phyloP scores from a whole-genome alignment of 2,797 vertebrate genomes.

The Molossus alvarezi region DNA sequence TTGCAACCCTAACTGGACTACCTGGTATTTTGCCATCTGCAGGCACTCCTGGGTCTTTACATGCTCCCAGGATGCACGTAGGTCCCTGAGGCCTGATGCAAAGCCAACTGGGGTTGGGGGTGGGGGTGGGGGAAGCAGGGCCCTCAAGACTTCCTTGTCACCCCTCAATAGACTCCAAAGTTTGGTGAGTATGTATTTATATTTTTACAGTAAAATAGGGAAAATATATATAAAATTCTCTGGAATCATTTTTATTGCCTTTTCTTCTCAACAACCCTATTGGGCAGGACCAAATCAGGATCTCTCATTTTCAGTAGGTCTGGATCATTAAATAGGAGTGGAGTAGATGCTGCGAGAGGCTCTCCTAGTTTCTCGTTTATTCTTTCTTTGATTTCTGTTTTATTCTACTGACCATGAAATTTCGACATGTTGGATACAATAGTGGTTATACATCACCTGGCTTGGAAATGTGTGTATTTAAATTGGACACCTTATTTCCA shows the following conservation, averaged over 20 bases:
- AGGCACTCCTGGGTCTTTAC: background rate
- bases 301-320: background rate
- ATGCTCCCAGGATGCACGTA: background rate
- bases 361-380: background rate
- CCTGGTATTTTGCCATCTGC: background rate
- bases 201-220: background rate
- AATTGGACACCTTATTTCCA: slow-evolving; percentile 15
- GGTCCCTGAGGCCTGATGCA: background rate
- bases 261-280: background rate
- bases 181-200: background rate
- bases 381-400: slow-evolving; percentile 49
- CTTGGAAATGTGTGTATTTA: background rate
- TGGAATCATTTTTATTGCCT: slow-evolving; percentile 37
- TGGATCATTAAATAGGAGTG: background rate
- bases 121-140: no score
- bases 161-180: background rate
- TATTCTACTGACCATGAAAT: background rate
- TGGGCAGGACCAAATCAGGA: background rate
- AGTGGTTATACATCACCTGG: background rate
- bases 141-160: background rate
- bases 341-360: background rate
- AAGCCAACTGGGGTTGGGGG: background rate
- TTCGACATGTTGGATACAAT: background rate
- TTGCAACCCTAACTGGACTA: background rate
- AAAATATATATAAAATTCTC: slow-evolving; percentile 25